Evolutionary conservation across 1,140 invertebrate species (phyloP), one percentile per base, ranked within the genome.

Genomic region (Heterodera schachtii): DNA sequence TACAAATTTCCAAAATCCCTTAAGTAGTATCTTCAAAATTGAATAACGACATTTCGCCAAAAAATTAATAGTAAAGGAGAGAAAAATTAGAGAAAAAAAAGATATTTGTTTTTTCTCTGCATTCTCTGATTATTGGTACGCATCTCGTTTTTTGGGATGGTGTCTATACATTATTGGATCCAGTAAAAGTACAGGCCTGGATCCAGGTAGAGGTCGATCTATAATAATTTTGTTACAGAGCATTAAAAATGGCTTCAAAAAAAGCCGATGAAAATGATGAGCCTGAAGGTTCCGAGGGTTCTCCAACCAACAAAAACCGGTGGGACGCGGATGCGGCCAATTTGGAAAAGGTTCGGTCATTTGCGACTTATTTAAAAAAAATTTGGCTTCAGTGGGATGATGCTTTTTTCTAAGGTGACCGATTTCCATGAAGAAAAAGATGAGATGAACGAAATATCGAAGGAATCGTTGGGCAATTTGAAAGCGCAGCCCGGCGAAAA

Each of bases 371-470:
- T 60, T 60, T 60, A 4, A 60, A 60, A 60, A 60, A 11, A 16
- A 19, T 60, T 64, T 64, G 13, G 11, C 6, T 6, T 52, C 11
- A 64, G 2, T 64, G 19, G 11, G 57, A 2, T 2, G 57, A 64
- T 19, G 57, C 13, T 64, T 60, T 60, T 64, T 64, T 19, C 57
- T 13, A 64, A 78, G 77, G 77, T 78, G 13, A 78, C 77, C 44
- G 81, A 82, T 19, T 82, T 81, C 52, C 47, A 82, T 13, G 76
- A 82, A 46, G 79, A 82, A 46, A 81, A 69, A n/a, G 79, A 79
- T 11, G 79, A 82, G 19, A 73, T 82, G 57, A 81, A 73, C 57
- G 81, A 80, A 66, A 67, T 82, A 21, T 82, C 81, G 8, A 79
- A 78, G 49, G 81, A 82, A 52, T 79, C 79, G 49, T 69, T 82